These are phyloP conservation scores for Drosophila robusta DNA, from an alignment of 2,888 invertebrate genomes.

Conservation along the genomic window DNA sequence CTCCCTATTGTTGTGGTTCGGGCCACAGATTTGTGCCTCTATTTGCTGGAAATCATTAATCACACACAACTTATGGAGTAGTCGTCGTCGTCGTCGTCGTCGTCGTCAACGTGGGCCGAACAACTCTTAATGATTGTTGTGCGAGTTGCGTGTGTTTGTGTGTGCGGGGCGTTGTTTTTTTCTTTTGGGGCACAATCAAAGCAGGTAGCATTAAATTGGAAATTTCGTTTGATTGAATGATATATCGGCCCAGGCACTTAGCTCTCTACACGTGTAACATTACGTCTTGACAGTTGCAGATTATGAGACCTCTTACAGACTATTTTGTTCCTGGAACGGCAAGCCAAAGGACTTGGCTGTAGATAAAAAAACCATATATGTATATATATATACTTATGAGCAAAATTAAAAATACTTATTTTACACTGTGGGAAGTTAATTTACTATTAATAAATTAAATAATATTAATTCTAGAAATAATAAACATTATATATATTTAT, in stretches of 20 bases:
- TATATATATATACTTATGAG: no score
- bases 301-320: constrained; percentile 32
- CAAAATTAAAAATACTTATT: no score
- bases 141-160: constrained; percentile 5
- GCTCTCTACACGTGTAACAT: constrained; percentile 62
- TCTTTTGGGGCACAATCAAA: constrained; percentile 22
- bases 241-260: constrained; percentile 43
- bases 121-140: constrained; percentile 54
- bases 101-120: constrained; percentile 55
- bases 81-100: constrained; percentile 47
- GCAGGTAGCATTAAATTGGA: constrained; percentile 62
- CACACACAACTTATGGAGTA: constrained; percentile 63
- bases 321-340: constrained; percentile 32
- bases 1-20: constrained; percentile 69
- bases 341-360: constrained; percentile 8
- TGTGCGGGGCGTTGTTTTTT: constrained; percentile 17
- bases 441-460: no score
- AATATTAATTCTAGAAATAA: no score
- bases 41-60: constrained; percentile 70
- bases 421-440: no score
- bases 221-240: constrained; percentile 57
- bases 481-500: no score
- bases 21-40: constrained; percentile 68
- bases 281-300: constrained; percentile 54
- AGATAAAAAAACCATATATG: background rate